Evolutionary conservation across 2,797 vertebrate species (phyloP), one percentile per base, ranked within the genome.

Genomic region (Arremon aurantiirostris): DNA sequence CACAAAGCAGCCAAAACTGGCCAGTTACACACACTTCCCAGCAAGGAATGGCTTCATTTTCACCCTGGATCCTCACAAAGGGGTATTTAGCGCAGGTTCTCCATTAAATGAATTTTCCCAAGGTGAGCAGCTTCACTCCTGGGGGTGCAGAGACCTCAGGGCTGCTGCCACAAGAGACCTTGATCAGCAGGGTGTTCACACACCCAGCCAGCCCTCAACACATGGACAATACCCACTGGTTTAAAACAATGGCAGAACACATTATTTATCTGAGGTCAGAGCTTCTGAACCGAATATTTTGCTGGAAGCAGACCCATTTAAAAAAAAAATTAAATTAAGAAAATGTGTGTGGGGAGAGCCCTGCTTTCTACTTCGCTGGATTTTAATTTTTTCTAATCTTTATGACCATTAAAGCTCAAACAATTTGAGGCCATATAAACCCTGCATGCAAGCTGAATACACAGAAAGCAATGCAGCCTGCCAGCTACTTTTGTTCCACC

Each of bases 331-430:
- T 23, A 22, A 66, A 46, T 26, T 13, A 35, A 52, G 18, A 34
- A 76, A 53, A 20, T 0, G 23, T 59, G 39, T 12, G 65, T 17
- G 64, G n/a, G 60, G 50, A 55, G 32, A 84, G 27, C 52, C 69
- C n/a, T 78, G 42, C 55, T 96, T 94, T 88, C 73, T 91, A 60
- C 63, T 86, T 84, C 69, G 70, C 63, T 79, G 55, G 34, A 53
- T 91, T 91, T 93, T 90, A 87, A 52, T 84, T 95, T 86, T 86
- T 91, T 60, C n/a, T 86, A 76, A 88, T 63, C 83, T 89, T 93
- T 91, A 85, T 39, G 63, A 28, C 59, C 42, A 35, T 46, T 90
- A 86, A 92, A 86, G 47, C 77, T 82, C 80, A 69, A 93, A 86
- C 59, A 86, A 82, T 89, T 70, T 71, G 32, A 75, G 90, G 44